Evolutionary conservation across 2,113 vertebrate genomes (phyloP), one percentile per base, ranked within the genome.

Genomic region (Siniperca chuatsi): DNA sequence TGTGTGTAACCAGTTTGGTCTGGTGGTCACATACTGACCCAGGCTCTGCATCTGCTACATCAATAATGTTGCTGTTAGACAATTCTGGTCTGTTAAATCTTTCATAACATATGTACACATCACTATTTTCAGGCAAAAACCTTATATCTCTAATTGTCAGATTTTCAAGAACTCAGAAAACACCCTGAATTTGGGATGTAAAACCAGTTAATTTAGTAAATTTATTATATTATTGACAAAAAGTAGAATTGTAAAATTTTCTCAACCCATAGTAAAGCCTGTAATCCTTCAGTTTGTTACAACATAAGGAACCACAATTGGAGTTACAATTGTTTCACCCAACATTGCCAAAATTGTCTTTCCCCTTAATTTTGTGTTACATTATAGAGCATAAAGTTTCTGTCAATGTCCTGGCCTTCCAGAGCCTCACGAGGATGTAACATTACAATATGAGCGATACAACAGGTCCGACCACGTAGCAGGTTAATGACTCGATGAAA

Each of bases 381-480:
- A n/a, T 33, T 68, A 42, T 29, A 54, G 21, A 60, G 48, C 0
- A 5, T 15, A 35, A 37, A 13, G 2, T 44, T 77, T 52, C 25
- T 81, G 67, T 75, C 62, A 44, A 20, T 46, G 16, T 37, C 23
- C 23, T 68, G 37, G 11, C 23, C 6, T 52, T 66, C 40, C n/a
- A 42, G 37, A 74, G 37, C 79, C 58, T 44, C 37, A n/a, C 10
- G 23, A 69, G 60, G 74, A 79, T 72, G 29, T 23, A 33, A 75
- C 54, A 57, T 78, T 67, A 67, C n/a, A 60, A 29, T 65, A 29
- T 61, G 35, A 66, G 79, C 8, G 8, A 21, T 29, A 42, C 23
- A 29, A 70, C 21, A 40, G 13, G 67, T 69, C 29, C 13, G 8
- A 44, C 8, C 16, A 60, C 58, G 21, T 37, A 73, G 48, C 25